A percentile compares a stretch with the other conserved stretches of the same genome.
Conservation (phyloP, 2,797 vertebrate species). For the Carcharodon carcharias region DNA sequence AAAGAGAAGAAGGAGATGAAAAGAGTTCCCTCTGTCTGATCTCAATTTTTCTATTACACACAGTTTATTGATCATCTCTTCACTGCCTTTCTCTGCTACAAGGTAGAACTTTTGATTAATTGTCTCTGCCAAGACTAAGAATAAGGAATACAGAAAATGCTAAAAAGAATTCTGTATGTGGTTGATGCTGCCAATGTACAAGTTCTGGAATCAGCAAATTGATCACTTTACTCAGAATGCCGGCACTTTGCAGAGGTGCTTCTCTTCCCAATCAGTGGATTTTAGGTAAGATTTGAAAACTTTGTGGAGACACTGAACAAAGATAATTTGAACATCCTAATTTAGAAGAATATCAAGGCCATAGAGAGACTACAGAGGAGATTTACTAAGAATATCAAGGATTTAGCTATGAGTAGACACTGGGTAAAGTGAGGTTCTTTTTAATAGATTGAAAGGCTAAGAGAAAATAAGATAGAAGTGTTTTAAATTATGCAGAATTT, state of each 20-base stretch:
- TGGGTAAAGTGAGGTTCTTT: neutral
- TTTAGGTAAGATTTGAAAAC: neutral
- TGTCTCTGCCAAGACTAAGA: neutral
- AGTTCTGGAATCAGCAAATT: neutral
- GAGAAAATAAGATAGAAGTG: neutral
- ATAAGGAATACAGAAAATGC: neutral
- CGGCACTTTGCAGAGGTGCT: neutral
- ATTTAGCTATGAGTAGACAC: neutral
- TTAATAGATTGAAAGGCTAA: neutral
- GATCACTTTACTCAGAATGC: neutral
- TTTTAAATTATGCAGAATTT: neutral
- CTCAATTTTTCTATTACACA: slow-evolving; percentile 14
- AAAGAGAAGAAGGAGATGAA: neutral
- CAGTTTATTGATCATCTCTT: slow-evolving; percentile 11
- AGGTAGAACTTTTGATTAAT: neutral
- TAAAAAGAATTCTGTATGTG: neutral
- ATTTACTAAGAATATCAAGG: neutral
- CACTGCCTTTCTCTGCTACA: neutral
- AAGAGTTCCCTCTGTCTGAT: neutral
- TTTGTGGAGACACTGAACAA: neutral
- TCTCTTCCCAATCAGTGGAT: neutral
- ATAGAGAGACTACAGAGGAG: neutral
- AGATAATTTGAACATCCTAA: neutral
- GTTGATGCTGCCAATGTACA: neutral
- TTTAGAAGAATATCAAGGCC: neutral